These are phyloP conservation scores for Hystrix cristata DNA, from an alignment of 2,113 vertebrate genomes.

Conservation along the genomic window DNA sequence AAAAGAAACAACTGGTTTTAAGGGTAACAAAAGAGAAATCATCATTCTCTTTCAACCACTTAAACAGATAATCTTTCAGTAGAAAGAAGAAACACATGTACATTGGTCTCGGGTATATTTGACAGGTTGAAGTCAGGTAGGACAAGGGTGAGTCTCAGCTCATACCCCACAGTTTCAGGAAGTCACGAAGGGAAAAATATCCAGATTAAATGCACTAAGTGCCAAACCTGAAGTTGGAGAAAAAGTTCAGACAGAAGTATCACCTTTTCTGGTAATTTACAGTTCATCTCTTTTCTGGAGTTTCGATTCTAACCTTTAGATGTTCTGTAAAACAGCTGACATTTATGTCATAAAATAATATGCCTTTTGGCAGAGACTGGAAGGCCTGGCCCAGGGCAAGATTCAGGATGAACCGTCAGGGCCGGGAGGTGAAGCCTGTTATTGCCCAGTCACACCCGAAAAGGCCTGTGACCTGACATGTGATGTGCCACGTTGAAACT, in stretches of 20 bases:
- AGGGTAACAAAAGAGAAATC: not conserved
- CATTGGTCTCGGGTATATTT: not conserved
- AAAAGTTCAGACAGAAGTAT: not conserved
- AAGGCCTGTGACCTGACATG: not conserved
- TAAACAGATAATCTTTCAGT: not conserved
- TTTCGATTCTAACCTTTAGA: not conserved
- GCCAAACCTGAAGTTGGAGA: not conserved
- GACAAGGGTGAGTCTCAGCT: not conserved
- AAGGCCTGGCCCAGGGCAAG: not conserved
- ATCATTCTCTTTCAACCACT: not conserved
- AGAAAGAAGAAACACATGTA: not conserved
- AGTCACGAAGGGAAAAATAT: not conserved
- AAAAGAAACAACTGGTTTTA: constrained; percentile 25
- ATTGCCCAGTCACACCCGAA: not conserved
- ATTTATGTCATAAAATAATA: not conserved
- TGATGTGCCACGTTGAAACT: not conserved
- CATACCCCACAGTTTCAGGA: not conserved
- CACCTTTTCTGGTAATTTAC: not conserved
- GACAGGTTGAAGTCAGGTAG: not conserved
- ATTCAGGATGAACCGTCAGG: not conserved
- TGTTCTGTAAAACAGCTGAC: not conserved
- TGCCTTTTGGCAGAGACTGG: not conserved
- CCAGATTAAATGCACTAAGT: not conserved
- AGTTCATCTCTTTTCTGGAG: not conserved
- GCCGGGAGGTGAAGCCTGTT: not conserved